phyloP scores from a whole-genome alignment of 2,113 vertebrate genomes.

The Aramus guarauna region DNA sequence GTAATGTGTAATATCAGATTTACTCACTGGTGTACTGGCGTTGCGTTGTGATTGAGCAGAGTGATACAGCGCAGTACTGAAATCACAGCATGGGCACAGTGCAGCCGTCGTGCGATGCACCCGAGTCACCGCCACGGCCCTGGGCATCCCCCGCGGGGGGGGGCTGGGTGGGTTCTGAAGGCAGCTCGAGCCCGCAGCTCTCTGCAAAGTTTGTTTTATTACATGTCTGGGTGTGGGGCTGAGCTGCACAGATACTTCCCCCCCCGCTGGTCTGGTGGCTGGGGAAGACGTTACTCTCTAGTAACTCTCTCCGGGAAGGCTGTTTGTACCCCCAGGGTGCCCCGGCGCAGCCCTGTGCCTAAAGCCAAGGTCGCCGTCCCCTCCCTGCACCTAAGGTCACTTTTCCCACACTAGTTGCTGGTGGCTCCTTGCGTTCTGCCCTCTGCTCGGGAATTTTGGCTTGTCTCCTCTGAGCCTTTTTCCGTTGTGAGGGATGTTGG shows the following conservation, averaged over 20 bases:
- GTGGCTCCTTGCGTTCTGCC: not conserved
- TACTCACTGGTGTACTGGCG: rapidly evolving
- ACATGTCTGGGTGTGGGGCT: not conserved
- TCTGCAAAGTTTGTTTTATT: not conserved
- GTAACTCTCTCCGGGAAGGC: not conserved
- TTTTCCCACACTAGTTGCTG: rapidly evolving
- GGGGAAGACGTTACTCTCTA: not conserved
- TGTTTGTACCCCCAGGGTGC: not conserved
- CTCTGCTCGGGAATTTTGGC: not conserved
- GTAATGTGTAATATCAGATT: not conserved
- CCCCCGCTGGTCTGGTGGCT: not conserved
- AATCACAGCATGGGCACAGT: not conserved
- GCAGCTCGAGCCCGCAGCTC: not conserved
- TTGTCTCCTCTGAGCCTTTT: not conserved
- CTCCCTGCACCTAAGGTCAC: rapidly evolving
- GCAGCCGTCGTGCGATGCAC: too few species aligned
- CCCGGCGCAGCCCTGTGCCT: rapidly evolving
- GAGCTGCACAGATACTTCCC: not conserved
- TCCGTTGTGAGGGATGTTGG: rapidly evolving
- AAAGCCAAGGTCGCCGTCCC: not conserved
- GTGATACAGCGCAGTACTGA: rapidly evolving
- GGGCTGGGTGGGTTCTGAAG: not conserved
- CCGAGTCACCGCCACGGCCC: rapidly evolving
- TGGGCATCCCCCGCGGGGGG: too few species aligned
- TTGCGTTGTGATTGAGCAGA: not conserved